Conservation (phyloP, 2,797 vertebrate genomes). For the Sebastes glaucus region DNA sequence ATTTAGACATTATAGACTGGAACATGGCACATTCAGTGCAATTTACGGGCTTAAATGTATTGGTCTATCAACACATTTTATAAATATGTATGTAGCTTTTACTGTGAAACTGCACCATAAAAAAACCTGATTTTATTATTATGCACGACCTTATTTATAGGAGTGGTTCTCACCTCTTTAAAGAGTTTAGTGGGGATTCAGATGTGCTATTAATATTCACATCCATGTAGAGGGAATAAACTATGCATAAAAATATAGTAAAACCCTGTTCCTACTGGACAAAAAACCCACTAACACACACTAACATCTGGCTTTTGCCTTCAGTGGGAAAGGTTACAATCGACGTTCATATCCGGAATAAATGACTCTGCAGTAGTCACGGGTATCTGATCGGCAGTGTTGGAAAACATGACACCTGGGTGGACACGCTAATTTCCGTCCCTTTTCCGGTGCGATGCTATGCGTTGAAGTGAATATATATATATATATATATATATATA, state of each 20-base stretch:
- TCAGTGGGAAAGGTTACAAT: neutral
- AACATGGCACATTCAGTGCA: neutral
- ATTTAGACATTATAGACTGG: conserved; percentile 1
- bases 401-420: neutral
- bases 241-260: neutral
- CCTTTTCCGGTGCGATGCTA: no score
- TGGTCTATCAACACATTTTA: neutral
- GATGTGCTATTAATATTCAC: neutral
- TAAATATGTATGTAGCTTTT: neutral
- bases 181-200: neutral
- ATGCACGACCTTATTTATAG: neutral
- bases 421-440: neutral
- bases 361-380: neutral
- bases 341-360: neutral
- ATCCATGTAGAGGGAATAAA: neutral
- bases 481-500: neutral
- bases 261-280: neutral
- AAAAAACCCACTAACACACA: neutral
- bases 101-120: neutral
- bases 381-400: no score
- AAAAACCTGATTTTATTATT: neutral
- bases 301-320: neutral
- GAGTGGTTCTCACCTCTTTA: neutral
- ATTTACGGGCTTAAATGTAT: neutral
- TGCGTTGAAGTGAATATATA: neutral